Base-by-base conservation (phyloP, 2,888 invertebrate species). In the Lypha dubia region DNA sequence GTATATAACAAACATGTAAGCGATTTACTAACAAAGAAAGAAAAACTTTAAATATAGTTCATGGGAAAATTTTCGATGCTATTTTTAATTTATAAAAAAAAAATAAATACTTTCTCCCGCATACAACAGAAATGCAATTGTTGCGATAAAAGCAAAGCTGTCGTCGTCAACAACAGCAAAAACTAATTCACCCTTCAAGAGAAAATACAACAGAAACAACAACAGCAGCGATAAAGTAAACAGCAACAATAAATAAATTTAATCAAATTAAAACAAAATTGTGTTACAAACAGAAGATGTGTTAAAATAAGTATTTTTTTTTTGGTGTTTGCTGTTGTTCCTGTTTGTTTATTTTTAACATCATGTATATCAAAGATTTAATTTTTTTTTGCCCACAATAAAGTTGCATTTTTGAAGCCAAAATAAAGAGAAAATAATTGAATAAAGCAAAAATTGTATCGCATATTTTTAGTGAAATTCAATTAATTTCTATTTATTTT, bases 51-150 rank as follows among this genome's bases (percentile, higher is more conserved):
- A 63, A 67, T 56, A 49, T 60, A 53, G 80, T 75, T 70, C 81
- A 75, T 81, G 81, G 81, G 81, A 81, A 81, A 68, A 20, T 53
- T 60, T 62, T 63, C 20, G 32, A 35, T 80, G 74, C 60, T 81
- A 60, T 62, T 74, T 60, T 11, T n/a, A n/a, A n/a, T n/a, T n/a
- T n/a, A n/a, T n/a, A n/a, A n/a, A n/a, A n/a, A n/a, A 68, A 81
- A 73, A 56, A 63, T 73, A 68, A 77, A 77, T 68, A 81, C 84
- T 84, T 84, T 84, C 84, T 68, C 84, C 81, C 81, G 84, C 84
- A 84, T 63, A 41, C 46, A 49, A 58, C n/a, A 41, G 17, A 67
- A 46, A 76, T 77, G 67, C 76, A 84, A 68, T 67, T 74, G 67
- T 77, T 77, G 32, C 67, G 75, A 70, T 76, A 68, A 51, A 67